Evolutionary conservation across 2,113 vertebrate genomes (phyloP).

Genomic region (Leiothrix lutea): DNA sequence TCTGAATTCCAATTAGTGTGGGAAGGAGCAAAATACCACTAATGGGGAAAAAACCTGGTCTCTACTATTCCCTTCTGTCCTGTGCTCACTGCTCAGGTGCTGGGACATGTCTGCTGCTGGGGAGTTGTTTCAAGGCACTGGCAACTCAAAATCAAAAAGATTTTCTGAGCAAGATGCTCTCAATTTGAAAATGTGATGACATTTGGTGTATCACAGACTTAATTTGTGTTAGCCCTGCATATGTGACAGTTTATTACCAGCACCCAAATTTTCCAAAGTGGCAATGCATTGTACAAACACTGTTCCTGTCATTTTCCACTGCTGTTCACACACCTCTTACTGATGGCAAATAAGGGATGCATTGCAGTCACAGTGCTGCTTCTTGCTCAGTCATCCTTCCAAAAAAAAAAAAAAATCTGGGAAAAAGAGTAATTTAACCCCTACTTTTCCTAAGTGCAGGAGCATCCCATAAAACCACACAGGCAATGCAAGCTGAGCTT

Average conservation of each 20-base stretch:
- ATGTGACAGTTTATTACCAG: conserved; percentile 1
- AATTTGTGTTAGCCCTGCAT: conserved; percentile 9
- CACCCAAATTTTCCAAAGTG: neutral
- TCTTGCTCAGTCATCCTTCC: conserved; percentile 1
- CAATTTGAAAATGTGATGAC: neutral
- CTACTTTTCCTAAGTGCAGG: neutral
- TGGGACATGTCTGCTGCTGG: neutral
- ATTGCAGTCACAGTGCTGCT: neutral
- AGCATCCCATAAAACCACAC: neutral
- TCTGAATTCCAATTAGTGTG: conserved; percentile 49
- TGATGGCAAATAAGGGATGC: neutral
- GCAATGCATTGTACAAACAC: neutral
- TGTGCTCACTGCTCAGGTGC: neutral
- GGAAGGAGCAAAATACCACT: conserved; percentile 25
- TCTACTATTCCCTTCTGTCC: neutral
- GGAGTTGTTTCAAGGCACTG: neutral
- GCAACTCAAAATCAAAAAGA: neutral
- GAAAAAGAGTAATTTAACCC: neutral
- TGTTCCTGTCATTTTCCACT: neutral
- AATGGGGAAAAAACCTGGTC: neutral
- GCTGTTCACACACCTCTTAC: neutral
- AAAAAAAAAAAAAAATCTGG: neutral
- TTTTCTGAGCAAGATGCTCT: neutral
- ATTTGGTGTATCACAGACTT: conserved; percentile 16
- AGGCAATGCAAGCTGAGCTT: neutral